Evolutionary conservation across 2,888 invertebrate species (phyloP).

Genomic region (Cosmorhoe ocellata): DNA sequence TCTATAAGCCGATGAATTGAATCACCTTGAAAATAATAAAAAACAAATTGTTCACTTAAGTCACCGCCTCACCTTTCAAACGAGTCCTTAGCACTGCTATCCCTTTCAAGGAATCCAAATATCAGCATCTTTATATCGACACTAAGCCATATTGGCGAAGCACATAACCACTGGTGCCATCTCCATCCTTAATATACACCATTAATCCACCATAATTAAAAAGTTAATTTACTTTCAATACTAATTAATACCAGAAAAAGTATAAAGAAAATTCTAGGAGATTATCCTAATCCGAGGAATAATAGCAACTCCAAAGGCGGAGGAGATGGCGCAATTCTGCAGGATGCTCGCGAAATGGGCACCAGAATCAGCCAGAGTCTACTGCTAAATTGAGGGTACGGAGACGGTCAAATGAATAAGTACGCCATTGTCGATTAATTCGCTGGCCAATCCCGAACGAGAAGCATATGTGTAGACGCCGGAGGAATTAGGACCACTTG

Average conservation of each 20-base stretch:
- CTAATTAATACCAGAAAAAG: background rate
- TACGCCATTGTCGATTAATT: slow-evolving; percentile 71
- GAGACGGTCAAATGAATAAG: slow-evolving; percentile 72
- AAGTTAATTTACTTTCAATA: background rate
- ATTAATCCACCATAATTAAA: slow-evolving; percentile 56
- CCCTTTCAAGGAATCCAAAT: slow-evolving; percentile 45
- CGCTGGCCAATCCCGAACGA: slow-evolving; percentile 64
- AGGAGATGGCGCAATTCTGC: background rate
- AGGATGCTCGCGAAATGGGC: slow-evolving; percentile 33
- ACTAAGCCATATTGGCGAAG: slow-evolving; percentile 76
- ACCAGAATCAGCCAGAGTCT: slow-evolving; percentile 40
- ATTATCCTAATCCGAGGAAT: too few relatives aligned
- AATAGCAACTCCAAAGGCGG: background rate
- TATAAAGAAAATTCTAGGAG: background rate
- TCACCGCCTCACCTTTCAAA: slow-evolving; percentile 59
- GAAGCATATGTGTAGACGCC: slow-evolving; percentile 51
- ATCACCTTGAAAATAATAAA: too few relatives aligned
- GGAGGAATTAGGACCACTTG: slow-evolving; percentile 74
- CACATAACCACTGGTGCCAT: slow-evolving; percentile 51
- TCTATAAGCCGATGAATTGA: too few relatives aligned
- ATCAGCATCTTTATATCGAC: slow-evolving; percentile 37
- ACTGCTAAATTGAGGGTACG: slow-evolving; percentile 70
- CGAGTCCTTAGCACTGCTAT: slow-evolving; percentile 51
- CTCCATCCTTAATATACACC: slow-evolving; percentile 56
- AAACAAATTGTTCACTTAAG: too few relatives aligned